Base-by-base conservation (phyloP, 2,888 invertebrate genomes). In the Atrina japonica region DNA sequence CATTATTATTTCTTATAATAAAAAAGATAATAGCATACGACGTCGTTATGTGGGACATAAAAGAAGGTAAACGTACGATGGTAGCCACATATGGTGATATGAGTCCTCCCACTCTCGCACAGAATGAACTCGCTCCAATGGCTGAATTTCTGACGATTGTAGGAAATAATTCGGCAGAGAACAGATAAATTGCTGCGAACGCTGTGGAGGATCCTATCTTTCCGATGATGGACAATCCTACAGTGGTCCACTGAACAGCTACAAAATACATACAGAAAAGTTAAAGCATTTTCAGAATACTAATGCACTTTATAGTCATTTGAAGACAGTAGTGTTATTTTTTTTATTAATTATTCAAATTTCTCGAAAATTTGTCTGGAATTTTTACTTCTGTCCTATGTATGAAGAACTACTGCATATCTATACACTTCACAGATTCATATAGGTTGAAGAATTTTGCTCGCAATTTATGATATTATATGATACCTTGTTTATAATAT, bases 91-190 rank as follows among this genome's bases (percentile, higher is more conserved):
- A 66, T 3, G 66, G 66, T 6, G 66, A 53, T 40, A 66, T n/a
- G 49, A 66, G 49, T 7, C 66, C 66, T 6, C 66, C 66, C n/a
- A 66, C 41, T 27, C 66, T 47, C 5, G 66, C 66, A 25, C 66
- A 50, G 21, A 66, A 49, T 0, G 66, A 66, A 18, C 58, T 58
- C 7, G 40, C 58, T 25, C 66, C 66, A 40, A 66, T 66, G 0
- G 66, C 66, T 5, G 66, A 66, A 25, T 66, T 66, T 2, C 66
- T 14, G 58, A 66, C 45, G 3, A 66, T 49, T 7, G 66, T 66
- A 21, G 66, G 66, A 40, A 66, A 66, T n/a, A 66, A 29, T 58
- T 66, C 66, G 16, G 66, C 66, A 0, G 66, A 66, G 21, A 66
- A 66, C 0, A 66, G 47, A 9, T 58, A 56, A n/a, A 66, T 58